These are phyloP conservation scores for Cromileptes altivelis DNA, from an alignment of 2,113 vertebrate species.

Conservation along the genomic window DNA sequence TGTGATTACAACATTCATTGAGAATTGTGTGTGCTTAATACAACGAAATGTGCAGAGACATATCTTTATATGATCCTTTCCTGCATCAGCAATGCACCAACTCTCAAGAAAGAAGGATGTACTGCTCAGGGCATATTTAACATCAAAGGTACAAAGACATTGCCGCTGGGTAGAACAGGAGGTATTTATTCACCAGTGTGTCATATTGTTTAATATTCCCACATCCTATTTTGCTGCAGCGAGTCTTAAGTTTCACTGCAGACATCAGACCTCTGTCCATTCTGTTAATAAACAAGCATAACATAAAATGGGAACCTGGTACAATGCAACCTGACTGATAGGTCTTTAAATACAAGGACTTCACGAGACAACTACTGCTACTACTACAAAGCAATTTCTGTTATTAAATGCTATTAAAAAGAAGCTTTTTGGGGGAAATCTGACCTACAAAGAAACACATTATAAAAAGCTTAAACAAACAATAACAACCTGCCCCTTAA, in stretches of 20 bases:
- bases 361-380: background rate
- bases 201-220: background rate
- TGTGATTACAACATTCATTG: background rate
- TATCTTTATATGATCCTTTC: background rate
- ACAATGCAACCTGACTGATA: background rate
- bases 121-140: background rate
- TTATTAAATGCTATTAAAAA: no score
- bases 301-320: background rate
- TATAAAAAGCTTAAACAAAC: background rate
- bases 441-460: background rate
- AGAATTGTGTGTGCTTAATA: background rate
- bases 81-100: conserved; percentile 32
- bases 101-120: background rate
- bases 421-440: no score
- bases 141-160: background rate
- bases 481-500: no score
- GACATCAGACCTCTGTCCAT: background rate
- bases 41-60: background rate
- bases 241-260: background rate
- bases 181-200: background rate
- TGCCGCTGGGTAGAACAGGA: background rate
- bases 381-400: background rate
- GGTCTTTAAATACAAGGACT: background rate
- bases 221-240: background rate
- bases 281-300: background rate